Base-by-base conservation (phyloP, 2,113 vertebrate genomes). In the Strix uralensis region DNA sequence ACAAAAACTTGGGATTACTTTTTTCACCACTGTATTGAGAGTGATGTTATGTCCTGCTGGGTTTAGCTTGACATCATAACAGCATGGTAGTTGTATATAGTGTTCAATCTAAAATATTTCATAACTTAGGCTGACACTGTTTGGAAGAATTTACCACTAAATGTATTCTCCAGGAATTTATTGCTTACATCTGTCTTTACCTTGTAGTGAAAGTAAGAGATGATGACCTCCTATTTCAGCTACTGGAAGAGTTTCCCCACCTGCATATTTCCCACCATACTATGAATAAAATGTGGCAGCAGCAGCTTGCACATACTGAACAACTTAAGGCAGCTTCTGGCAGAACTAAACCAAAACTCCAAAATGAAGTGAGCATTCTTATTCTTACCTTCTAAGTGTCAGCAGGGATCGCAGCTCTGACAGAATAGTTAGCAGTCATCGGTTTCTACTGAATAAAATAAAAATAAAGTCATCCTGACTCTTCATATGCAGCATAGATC, bases 201-300 rank as follows among this genome's bases (percentile, higher is more conserved):
- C 66, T 85, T 97, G 19, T 96, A 99, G 99, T 99, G 97, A 99
- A 97, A 86, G 84, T 99, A 44, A 98, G 98, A 80, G 98, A 99
- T 38, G 98, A 98, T 10, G 98, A 99, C 40, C 98, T 99, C 70
- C 97, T 99, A 16, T 97, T 99, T 10, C 79, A 98, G 71, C 98
- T 99, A 46, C 94, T 99, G 92, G 98, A 99, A 49, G 99, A 99
- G 81, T 97, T 99, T 90, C 99, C 99, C 23, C 97, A 98, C 78
- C 98, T 99, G 61, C 98, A 97, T 75, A 96, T 99, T 91, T 99
- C 99, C 54, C 96, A 97, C 20, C 98, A 97, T 10, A 94, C 98
- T 6, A 94, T 99, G 88, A 97, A 97, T 38, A 98, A 94, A 90
- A 99, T 99, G 99, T 99, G 99, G 99, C 98, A 97, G 91, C 98